Percentiles rank a stretch among this genome's conserved stretches.
phyloP scores from a whole-genome alignment of 2,797 vertebrate genomes.

The Cuniculus paca region DNA sequence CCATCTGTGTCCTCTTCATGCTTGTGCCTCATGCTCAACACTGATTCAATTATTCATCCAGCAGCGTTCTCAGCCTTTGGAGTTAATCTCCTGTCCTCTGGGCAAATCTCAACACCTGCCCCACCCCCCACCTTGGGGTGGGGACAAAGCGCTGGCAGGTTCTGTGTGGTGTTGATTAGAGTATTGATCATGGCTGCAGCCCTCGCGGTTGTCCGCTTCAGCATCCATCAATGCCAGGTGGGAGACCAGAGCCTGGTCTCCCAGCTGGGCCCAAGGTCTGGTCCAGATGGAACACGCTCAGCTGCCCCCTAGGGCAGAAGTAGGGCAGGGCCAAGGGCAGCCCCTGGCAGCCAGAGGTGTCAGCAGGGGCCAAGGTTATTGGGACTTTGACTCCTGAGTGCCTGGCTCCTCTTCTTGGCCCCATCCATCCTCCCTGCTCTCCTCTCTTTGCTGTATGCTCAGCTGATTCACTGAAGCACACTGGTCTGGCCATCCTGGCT shows the following conservation, averaged over 20 bases:
- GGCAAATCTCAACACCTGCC: not conserved
- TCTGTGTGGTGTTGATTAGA: slow-evolving; percentile 65
- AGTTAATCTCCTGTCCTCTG: slow-evolving; percentile 74
- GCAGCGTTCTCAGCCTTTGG: slow-evolving; percentile 35
- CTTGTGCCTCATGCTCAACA: not conserved
- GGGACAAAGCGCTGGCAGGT: not conserved
- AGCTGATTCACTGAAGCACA: accelerated
- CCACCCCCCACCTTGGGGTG: not conserved
- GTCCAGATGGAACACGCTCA: not conserved
- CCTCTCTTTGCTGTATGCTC: not conserved
- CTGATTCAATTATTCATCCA: slow-evolving; percentile 78
- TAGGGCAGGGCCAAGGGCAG: not conserved
- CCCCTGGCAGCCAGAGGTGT: not conserved
- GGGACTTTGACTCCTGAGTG: not conserved
- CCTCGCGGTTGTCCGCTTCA: not conserved
- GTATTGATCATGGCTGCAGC: slow-evolving; percentile 75
- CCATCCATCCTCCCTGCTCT: not conserved
- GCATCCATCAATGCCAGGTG: slow-evolving; percentile 37
- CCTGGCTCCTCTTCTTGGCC: not conserved
- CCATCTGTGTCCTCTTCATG: not conserved
- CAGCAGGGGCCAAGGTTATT: not conserved
- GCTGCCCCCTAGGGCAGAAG: not conserved
- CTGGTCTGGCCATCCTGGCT: not conserved
- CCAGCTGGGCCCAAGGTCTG: not conserved
- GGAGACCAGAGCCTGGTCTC: not conserved